Evolutionary conservation across 2,888 invertebrate species (phyloP), one percentile per base, ranked within the genome.

Genomic region (Epistrophe grossulariae): DNA sequence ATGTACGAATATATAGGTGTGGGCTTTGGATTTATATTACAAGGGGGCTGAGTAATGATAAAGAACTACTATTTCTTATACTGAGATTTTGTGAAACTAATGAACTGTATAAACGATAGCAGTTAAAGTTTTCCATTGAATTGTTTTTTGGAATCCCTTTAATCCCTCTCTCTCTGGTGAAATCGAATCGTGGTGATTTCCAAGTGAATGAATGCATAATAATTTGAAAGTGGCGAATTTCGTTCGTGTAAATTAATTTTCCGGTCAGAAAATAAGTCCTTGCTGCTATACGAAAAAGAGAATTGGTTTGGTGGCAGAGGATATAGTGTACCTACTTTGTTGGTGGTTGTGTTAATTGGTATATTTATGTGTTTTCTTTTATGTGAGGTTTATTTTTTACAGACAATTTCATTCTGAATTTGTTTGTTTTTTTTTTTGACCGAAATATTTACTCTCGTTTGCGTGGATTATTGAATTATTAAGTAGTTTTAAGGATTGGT

Each of bases 91-190:
- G 70, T 28, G 28, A 11, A 70, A 70, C 70, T 70, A 70, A 70
- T 70, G 70, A 70, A 70, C 55, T 70, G 70, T 40, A 28, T 55
- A 70, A 68, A 70, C 40, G 70, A 70, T 70, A 70, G 17, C 70
- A 35, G 55, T 52, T 31, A 70, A 70, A 70, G 55, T 70, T 70
- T 50, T 35, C 48, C 66, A 28, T 38, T 40, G 40, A 40, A 70
- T 70, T 70, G 28, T 70, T 77, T 68, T 40, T 24, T 24, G 24
- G 1, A 24, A 24, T 24, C 24, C 31, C 70, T n/a, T n/a, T n/a
- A 78, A 50, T 60, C 35, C 3, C 24, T 24, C 24, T 24, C 24
- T 24, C 24, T 38, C 35, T 35, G 17, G 38, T 59, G 59, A 59
- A 35, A 24, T 73, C 50, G 68, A 50, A 68, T 55, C n/a, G 19